Base-by-base conservation (phyloP, 2,113 vertebrate species). In the Malaclemys terrapin region DNA sequence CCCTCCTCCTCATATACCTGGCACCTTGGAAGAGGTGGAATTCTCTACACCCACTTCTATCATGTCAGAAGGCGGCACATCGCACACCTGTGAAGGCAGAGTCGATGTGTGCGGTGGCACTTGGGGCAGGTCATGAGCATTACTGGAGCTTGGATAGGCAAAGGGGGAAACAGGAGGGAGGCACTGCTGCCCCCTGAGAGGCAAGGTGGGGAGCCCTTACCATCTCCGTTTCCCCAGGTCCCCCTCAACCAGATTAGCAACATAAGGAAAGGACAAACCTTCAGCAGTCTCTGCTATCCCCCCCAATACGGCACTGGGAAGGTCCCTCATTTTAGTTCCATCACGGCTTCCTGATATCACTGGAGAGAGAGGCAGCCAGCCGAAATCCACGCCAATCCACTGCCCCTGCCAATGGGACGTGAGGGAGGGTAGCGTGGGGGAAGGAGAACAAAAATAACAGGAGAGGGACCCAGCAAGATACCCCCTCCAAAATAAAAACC, bases 391-490 rank as follows among this genome's bases (percentile, higher is more conserved):
- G 42, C 6, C 80, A 89, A 81, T 38, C 27, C 27, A 50, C 84
- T 16, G 80, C 57, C 35, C 65, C 80, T 93, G 91, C 88, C 92
- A 16, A 57, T 3, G n/a, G 80, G 72, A 76, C 24, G 27, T 9
- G 52, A 35, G 53, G 42, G 6, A 72, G 50, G 25, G n/a, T 31
- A 87, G 38, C 10, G 65, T 27, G 72, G 27, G 25, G 14, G 2
- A 45, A 85, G 24, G 27, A 84, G 79, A 84, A 56, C 82, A 56
- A 85, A 89, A 59, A 62, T 49, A 85, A 17, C 16, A 38, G 82
- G 90, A 96, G 96, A 88, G 85, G 93, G 86, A 87, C 59, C 84
- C 85, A 93, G 53, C 80, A n/a, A 85, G 11, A 31, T 45, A 35
- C 47, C 65, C 52, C 45, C 53, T 65, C 47, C 82, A 80, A 53